Evolutionary conservation across 1,140 invertebrate genomes (phyloP).

Genomic region (Hypothenemus hampei): DNA sequence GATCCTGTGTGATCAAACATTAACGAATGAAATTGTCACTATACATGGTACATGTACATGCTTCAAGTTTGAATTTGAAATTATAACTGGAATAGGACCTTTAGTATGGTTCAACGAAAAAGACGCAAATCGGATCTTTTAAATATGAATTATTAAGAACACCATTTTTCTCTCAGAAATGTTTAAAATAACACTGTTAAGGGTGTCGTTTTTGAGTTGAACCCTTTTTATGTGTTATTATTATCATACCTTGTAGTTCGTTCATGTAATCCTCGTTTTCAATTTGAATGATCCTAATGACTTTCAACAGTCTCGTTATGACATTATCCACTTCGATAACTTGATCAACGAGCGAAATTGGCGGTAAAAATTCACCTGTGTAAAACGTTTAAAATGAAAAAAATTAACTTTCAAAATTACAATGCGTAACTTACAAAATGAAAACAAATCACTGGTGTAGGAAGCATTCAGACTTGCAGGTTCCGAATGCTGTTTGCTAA

Average conservation of each 20-base stretch:
- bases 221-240: too few relatives aligned
- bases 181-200: too few relatives aligned
- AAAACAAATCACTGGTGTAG: constrained; percentile 45
- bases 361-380: constrained; percentile 37
- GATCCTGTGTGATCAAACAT: too few relatives aligned
- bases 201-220: not conserved
- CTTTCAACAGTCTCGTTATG: constrained; percentile 67
- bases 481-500: constrained; percentile 56
- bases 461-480: constrained; percentile 43
- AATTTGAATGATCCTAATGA: constrained; percentile 64
- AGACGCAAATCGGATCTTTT: too few relatives aligned
- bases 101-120: too few relatives aligned
- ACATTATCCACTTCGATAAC: constrained; percentile 71
- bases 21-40: too few relatives aligned
- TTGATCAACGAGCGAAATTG: constrained; percentile 60
- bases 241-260: constrained; percentile 47
- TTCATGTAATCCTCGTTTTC: constrained; percentile 62
- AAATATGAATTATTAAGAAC: too few relatives aligned
- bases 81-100: too few relatives aligned
- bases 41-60: too few relatives aligned
- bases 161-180: too few relatives aligned
- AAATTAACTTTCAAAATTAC: constrained; percentile 10
- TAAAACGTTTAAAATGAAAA: constrained; percentile 28
- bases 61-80: too few relatives aligned
- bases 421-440: constrained; percentile 37